Conservation (phyloP, 2,888 invertebrate genomes). For the Meghimatium bilineatum region DNA sequence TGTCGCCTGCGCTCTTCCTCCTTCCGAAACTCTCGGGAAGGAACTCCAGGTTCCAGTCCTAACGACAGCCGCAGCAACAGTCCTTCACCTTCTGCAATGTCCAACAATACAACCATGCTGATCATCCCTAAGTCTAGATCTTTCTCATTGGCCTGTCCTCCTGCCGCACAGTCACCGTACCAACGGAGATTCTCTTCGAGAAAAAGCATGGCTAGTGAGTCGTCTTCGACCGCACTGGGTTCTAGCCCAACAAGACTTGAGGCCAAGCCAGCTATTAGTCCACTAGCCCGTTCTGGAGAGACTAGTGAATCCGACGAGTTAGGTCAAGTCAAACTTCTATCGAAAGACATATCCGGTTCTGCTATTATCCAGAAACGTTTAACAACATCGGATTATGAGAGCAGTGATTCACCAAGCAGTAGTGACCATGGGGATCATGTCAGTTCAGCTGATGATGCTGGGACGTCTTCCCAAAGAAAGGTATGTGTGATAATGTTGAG, state of each 20-base stretch:
- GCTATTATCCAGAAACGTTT: conserved; percentile 62
- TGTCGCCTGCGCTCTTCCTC: conserved; percentile 73
- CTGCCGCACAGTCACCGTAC: conserved; percentile 51
- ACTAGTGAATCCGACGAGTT: not conserved
- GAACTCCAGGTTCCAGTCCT: conserved; percentile 74
- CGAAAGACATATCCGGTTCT: not conserved
- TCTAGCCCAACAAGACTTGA: conserved; percentile 28
- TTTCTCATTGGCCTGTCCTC: conserved; percentile 69
- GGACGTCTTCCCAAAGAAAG: conserved; percentile 64
- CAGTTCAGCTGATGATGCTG: conserved; percentile 62
- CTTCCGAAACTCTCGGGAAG: conserved; percentile 75
- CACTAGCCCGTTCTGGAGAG: conserved; percentile 35
- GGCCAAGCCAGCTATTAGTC: conserved; percentile 6
- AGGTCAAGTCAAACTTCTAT: not conserved
- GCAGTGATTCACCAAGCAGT: conserved; percentile 78
- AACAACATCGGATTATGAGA: conserved; percentile 77
- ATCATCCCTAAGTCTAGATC: conserved; percentile 76
- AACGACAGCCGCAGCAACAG: conserved; percentile 73
- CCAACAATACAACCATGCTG: conserved; percentile 70
- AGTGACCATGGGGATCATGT: conserved; percentile 77
- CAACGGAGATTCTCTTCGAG: conserved; percentile 63
- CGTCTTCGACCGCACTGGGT: not conserved
- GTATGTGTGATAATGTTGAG: conserved; percentile 41
- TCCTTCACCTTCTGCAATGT: conserved; percentile 69
- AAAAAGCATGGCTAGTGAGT: conserved; percentile 55